Evolutionary conservation across 2,888 invertebrate species (phyloP), one percentile per base, ranked within the genome.

Genomic region (Diabrotica balteata): DNA sequence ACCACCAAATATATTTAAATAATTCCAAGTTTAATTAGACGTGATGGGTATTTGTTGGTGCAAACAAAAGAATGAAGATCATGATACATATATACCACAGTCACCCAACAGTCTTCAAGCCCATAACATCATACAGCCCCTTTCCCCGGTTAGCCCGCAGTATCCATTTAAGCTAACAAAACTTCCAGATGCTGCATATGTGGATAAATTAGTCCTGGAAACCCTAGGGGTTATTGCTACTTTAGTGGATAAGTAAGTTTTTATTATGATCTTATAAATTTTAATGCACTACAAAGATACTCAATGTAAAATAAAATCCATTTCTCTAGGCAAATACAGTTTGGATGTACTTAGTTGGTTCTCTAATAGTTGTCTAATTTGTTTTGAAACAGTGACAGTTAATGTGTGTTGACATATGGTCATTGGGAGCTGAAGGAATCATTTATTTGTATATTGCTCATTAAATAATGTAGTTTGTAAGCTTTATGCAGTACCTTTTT

Each of bases 41-140:
- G 81, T 85, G 82, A 93, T 94, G 93, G 94, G 94, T 83, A 86
- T 88, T 84, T 93, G 93, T 85, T 88, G 91, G 82, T 91, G 93
- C 82, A 92, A 91, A 82, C 88, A 90, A 79, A 88, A 88, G 80
- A 83, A 84, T 73, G 88, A 87, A 75, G 87, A 87, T 74, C 83
- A 81, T 72, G 86, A 86, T 55, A 80, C 82, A 58, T 87, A 87
- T 67, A 81, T 80, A 68, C 82, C 84, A 45, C 80, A 83, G 44
- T 73, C 79, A 65, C 73, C 75, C 54, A 69, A 69, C 47, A 73
- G 66, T 65, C 68, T 67, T 54, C 69, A 72, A 58, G 69, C 68
- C 51, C 73, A 70, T 45, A 72, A 66, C 54, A 60, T 65, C 52
- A 63, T 71, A 54, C 69, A 69, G 57, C 79, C 83, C 66, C 79